Percentiles rank a stretch among this genome's conserved stretches.
phyloP scores from a whole-genome alignment of 2,888 invertebrate species.

The Sturmia bella region DNA sequence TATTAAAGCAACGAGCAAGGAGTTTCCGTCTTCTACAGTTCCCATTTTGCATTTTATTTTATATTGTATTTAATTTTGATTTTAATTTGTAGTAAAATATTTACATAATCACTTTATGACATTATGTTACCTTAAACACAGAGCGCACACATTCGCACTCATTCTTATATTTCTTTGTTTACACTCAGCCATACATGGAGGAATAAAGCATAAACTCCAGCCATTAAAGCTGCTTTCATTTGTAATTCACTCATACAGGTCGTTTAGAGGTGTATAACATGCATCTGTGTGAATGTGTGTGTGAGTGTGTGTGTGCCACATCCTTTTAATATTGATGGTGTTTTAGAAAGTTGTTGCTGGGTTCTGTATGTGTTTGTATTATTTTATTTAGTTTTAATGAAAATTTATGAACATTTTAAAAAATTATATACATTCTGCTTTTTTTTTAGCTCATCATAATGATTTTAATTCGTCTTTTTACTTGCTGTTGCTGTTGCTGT shows the following conservation, averaged over 20 bases:
- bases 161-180: neutral
- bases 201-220: constrained; percentile 38
- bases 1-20: neutral
- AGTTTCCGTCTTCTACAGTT: constrained; percentile 11
- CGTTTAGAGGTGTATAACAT: neutral
- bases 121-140: constrained; percentile 71
- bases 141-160: constrained; percentile 13
- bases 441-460: constrained; percentile 48
- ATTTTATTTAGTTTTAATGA: constrained; percentile 67
- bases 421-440: constrained; percentile 66
- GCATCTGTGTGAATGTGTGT: neutral
- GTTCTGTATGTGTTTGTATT: constrained; percentile 57
- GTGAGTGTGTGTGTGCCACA: constrained; percentile 1
- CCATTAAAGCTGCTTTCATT: constrained; percentile 37
- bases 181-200: neutral
- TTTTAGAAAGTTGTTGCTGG: constrained; percentile 2
- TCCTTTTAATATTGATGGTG: constrained; percentile 29
- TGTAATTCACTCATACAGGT: constrained; percentile 25
- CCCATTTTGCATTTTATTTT: constrained; percentile 26
- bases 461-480: constrained; percentile 65
- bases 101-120: constrained; percentile 80
- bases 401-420: constrained; percentile 71
- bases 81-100: constrained; percentile 80
- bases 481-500: constrained; percentile 20
- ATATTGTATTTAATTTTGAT: constrained; percentile 77